Percentiles rank a stretch among this genome's conserved stretches.
Evolutionary conservation across 2,113 vertebrate species (phyloP).

Genomic region (Panurus biarmicus): DNA sequence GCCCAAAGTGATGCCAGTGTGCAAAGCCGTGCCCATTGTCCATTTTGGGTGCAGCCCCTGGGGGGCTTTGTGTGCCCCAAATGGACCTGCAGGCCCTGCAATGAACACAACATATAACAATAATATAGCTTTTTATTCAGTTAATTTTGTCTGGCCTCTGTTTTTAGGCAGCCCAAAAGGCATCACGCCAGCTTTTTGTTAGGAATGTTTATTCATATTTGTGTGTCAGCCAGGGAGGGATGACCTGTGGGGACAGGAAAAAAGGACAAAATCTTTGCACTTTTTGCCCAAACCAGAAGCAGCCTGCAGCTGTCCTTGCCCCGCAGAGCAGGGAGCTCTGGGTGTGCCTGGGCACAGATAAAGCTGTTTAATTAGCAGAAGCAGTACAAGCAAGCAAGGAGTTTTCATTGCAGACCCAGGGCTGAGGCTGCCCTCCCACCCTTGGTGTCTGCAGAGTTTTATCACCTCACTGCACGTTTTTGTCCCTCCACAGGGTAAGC

Average conservation of each 20-base stretch:
- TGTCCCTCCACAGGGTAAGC: neutral
- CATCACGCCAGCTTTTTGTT: neutral
- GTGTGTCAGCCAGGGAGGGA: neutral
- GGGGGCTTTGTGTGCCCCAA: accelerated
- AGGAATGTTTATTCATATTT: neutral
- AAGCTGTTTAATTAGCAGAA: neutral
- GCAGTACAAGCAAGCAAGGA: neutral
- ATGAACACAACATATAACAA: neutral
- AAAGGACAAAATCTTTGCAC: neutral
- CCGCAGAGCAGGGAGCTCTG: neutral
- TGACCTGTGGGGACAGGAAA: neutral
- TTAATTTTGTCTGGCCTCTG: neutral
- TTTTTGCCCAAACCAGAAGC: neutral
- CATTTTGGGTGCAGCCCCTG: neutral
- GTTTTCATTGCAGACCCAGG: neutral
- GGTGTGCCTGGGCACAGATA: neutral
- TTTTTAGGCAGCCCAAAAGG: neutral
- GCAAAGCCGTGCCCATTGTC: accelerated
- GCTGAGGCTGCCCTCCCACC: neutral
- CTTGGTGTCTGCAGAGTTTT: accelerated
- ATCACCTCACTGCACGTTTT: neutral
- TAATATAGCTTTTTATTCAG: neutral
- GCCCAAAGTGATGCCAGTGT: too few species aligned
- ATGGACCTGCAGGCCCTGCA: neutral
- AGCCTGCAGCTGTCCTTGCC: neutral